A percentile compares a stretch with the other conserved stretches of the same genome.
Evolutionary conservation across 30 jellyfish, hydroid and myxozoan species (phyloP).

Genomic region (Rhopilema esculentum): DNA sequence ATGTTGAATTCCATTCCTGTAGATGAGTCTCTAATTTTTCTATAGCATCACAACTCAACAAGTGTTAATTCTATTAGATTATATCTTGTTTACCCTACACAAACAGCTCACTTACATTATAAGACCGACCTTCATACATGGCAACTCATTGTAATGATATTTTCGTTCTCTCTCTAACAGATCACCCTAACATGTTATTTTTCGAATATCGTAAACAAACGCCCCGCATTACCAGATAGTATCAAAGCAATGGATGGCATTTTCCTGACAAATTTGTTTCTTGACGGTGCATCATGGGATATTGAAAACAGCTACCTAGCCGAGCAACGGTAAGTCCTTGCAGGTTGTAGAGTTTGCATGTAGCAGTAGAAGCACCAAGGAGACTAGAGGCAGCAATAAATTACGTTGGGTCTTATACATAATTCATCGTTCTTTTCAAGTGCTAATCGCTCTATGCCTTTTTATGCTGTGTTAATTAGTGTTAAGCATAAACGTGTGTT

Average conservation of each 20-base stretch:
- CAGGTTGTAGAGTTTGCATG: too few relatives aligned
- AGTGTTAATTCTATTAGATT: too few relatives aligned
- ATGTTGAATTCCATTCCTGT: too few relatives aligned
- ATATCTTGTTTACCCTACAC: too few relatives aligned
- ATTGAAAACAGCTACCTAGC: slow-evolving; percentile 3
- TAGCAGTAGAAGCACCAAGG: too few relatives aligned
- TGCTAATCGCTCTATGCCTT: not conserved
- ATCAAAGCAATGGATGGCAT: slow-evolving; percentile 29
- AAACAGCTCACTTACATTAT: too few relatives aligned
- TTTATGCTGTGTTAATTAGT: not conserved
- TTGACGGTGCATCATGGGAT: slow-evolving; percentile 72
- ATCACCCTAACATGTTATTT: slow-evolving; percentile 25
- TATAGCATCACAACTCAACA: too few relatives aligned
- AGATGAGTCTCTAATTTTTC: too few relatives aligned
- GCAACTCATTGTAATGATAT: too few relatives aligned
- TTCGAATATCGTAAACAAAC: slow-evolving; percentile 20
- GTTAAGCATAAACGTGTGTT: not conserved
- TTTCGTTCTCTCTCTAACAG: not conserved
- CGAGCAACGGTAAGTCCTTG: slow-evolving; percentile 23
- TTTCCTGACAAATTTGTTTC: slow-evolving; percentile 19
- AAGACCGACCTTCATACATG: too few relatives aligned
- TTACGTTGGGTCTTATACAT: not conserved
- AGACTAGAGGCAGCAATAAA: not conserved
- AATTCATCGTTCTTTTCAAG: not conserved
- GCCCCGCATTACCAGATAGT: slow-evolving; percentile 22